Percentiles rank a stretch among this genome's conserved stretches.
Evolutionary conservation across 1,140 invertebrate species (phyloP).

Genomic region (Diachasma alloeum): DNA sequence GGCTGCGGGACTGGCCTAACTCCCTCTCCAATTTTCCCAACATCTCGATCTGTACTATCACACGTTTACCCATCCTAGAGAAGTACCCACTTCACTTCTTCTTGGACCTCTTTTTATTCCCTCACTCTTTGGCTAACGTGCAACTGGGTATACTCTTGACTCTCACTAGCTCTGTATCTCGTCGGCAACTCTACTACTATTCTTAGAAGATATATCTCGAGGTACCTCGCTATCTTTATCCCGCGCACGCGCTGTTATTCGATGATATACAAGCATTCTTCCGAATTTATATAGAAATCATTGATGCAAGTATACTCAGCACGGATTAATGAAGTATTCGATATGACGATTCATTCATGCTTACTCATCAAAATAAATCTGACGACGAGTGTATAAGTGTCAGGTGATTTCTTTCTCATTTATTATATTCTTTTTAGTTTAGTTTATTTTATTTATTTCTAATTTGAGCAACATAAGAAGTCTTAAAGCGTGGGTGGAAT

Average conservation of each 20-base stretch:
- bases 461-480: no score
- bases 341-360: no score
- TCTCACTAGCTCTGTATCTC: not conserved
- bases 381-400: no score
- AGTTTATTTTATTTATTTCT: no score
- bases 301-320: not conserved
- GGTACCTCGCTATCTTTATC: constrained; percentile 16
- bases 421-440: no score
- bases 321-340: no score
- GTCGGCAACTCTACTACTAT: not conserved
- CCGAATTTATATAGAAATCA: not conserved
- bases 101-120: constrained; percentile 45
- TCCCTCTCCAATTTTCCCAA: constrained; percentile 29
- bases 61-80: constrained; percentile 10
- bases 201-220: not conserved
- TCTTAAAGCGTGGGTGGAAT: not conserved
- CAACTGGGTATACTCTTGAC: not conserved
- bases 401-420: no score
- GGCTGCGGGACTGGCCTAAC: constrained; percentile 48
- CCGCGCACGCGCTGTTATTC: constrained; percentile 10
- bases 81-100: constrained; percentile 28
- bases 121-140: not conserved
- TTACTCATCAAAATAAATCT: no score
- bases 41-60: not conserved
- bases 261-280: not conserved